Evolutionary conservation across 2,888 invertebrate genomes (phyloP).

Genomic region (Lamproptera curius): DNA sequence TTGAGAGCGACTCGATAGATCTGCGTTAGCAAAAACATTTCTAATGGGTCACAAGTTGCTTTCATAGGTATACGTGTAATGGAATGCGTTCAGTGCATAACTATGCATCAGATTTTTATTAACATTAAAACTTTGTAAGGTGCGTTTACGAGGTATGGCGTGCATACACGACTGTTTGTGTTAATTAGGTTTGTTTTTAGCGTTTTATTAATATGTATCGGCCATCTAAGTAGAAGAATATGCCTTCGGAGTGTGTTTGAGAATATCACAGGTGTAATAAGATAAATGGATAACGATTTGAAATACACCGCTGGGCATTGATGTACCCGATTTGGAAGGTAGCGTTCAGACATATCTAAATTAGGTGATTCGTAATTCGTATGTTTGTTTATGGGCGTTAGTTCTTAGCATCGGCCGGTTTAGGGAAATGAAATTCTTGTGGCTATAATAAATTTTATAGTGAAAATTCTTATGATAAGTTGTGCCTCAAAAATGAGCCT

Average conservation of each 20-base stretch:
- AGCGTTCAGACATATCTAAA: conserved; percentile 1
- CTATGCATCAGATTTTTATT: conserved; percentile 8
- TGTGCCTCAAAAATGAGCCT: too few relatives aligned
- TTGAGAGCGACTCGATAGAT: conserved; percentile 9
- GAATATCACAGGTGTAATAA: conserved; percentile 3
- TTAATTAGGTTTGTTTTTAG: not conserved
- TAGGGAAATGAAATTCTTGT: conserved; percentile 3
- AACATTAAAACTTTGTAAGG: conserved; percentile 6
- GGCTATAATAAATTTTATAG: too few relatives aligned
- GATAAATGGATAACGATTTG: not conserved
- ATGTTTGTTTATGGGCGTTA: not conserved
- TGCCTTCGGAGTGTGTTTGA: not conserved
- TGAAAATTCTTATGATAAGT: too few relatives aligned
- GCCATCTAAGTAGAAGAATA: conserved; percentile 3
- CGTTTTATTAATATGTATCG: not conserved
- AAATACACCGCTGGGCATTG: not conserved
- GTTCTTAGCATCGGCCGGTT: not conserved
- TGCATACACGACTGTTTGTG: not conserved
- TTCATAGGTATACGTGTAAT: not conserved
- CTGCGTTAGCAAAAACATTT: conserved; percentile 3
- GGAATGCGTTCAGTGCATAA: conserved; percentile 7
- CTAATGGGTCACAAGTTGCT: conserved; percentile 4
- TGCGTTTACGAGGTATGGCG: conserved; percentile 3
- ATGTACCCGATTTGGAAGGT: conserved; percentile 4
- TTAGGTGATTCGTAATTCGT: conserved; percentile 6